These are phyloP conservation scores for Geodia barretti DNA, from an alignment of 37 sponge, comb jelly and placozoan genomes.

Conservation along the genomic window DNA sequence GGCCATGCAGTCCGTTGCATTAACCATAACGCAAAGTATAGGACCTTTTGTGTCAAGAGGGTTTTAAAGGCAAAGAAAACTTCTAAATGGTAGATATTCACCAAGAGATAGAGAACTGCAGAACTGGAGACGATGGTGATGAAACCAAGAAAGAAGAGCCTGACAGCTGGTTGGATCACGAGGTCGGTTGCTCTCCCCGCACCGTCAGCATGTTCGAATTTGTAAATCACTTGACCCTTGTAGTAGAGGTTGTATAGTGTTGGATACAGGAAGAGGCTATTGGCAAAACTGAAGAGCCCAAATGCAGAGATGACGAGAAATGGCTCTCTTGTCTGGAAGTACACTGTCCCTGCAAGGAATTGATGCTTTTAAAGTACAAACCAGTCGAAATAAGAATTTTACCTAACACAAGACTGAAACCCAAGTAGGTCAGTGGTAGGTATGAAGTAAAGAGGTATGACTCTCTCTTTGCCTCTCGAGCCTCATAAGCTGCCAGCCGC, in stretches of 20 bases:
- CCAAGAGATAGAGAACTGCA: conserved; percentile 54
- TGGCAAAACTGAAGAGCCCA: conserved; percentile 71
- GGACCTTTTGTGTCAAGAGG: no score
- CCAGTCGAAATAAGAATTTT: no score
- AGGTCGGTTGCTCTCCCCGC: conserved; percentile 55
- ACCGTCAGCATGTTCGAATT: conserved; percentile 75
- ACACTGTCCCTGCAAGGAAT: conserved; percentile 54
- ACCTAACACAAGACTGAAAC: conserved; percentile 63
- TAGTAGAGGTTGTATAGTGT: conserved; percentile 44
- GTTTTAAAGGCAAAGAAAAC: no score
- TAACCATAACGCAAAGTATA: no score
- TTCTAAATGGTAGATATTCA: no score
- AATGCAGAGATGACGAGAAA: conserved; percentile 63
- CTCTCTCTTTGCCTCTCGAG: conserved; percentile 57
- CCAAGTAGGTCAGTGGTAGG: conserved; percentile 69
- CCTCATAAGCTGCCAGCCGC: conserved; percentile 54
- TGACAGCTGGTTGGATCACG: conserved; percentile 60
- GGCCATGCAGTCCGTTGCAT: no score
- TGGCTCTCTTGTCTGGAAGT: conserved; percentile 26
- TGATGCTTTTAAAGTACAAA: background rate
- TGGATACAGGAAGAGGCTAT: conserved; percentile 89
- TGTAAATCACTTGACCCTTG: conserved; percentile 59
- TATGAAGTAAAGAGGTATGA: conserved; percentile 26
- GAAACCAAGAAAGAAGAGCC: conserved; percentile 12
- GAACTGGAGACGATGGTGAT: conserved; percentile 46